Evolutionary conservation across 2,888 invertebrate genomes (phyloP).

Genomic region (Drosophila gaucha): DNA sequence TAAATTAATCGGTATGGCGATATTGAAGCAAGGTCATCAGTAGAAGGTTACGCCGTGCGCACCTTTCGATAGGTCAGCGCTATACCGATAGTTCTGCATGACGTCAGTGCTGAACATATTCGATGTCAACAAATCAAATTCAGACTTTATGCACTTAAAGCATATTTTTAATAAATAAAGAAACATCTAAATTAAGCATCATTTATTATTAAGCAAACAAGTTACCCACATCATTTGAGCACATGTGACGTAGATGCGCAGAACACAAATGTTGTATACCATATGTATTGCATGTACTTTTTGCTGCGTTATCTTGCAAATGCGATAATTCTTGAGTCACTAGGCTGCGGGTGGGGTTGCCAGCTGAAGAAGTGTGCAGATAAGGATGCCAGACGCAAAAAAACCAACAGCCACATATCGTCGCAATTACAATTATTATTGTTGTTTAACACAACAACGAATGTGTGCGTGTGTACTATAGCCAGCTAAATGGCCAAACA

Average conservation of each 20-base stretch:
- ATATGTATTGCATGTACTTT: conserved; percentile 1
- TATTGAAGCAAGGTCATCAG: neutral
- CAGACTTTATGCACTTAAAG: neutral
- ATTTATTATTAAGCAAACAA: neutral
- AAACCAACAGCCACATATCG: conserved; percentile 46
- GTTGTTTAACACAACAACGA: conserved; percentile 44
- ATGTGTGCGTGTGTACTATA: conserved; percentile 29
- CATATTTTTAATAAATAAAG: neutral
- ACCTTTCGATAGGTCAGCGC: conserved; percentile 13
- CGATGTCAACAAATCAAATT: neutral
- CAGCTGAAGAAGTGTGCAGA: conserved; percentile 42
- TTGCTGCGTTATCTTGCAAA: conserved; percentile 36
- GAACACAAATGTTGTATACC: neutral
- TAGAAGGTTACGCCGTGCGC: conserved; percentile 24
- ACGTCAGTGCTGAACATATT: neutral
- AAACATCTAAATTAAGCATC: neutral
- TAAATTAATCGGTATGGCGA: conserved; percentile 8
- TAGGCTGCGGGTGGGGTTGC: conserved; percentile 49
- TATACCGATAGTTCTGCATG: conserved; percentile 1
- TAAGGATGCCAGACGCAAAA: conserved; percentile 57
- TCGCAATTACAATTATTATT: conserved; percentile 44
- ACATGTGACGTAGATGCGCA: conserved; percentile 47
- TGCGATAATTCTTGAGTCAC: conserved; percentile 47
- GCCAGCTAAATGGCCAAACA: conserved; percentile 41
- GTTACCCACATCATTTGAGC: too few relatives aligned